These are phyloP conservation scores for Rhabdomys dilectus DNA, from an alignment of 2,113 vertebrate genomes.

Conservation along the genomic window DNA sequence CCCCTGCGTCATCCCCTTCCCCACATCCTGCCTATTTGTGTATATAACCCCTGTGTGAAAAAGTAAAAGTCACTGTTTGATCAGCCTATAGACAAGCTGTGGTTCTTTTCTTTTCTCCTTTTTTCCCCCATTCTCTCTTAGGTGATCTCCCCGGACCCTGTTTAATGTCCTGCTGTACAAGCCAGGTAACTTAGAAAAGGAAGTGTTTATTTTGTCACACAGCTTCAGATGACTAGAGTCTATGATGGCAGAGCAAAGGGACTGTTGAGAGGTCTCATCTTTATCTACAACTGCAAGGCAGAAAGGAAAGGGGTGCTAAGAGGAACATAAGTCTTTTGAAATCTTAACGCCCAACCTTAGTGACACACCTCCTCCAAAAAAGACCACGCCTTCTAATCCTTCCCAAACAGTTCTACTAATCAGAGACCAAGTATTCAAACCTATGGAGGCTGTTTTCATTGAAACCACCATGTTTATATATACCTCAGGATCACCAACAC, in stretches of 20 bases:
- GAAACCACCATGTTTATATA: not conserved
- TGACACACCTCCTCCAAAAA: not conserved
- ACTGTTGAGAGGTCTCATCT: not conserved
- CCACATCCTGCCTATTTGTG: too few species aligned
- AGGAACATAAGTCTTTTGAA: not conserved
- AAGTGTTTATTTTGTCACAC: not conserved
- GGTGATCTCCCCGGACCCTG: too few species aligned
- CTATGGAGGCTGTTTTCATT: not conserved
- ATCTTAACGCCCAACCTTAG: not conserved
- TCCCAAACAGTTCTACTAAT: not conserved
- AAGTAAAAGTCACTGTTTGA: too few species aligned
- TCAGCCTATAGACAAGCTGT: too few species aligned
- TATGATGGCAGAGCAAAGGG: not conserved
- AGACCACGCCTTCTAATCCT: not conserved
- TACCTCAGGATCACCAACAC: not conserved
- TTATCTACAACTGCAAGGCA: not conserved
- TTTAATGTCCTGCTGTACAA: too few species aligned
- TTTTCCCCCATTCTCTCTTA: too few species aligned
- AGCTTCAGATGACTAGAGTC: not conserved
- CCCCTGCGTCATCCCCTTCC: too few species aligned
- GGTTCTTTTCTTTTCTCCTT: too few species aligned
- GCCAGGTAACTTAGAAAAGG: not conserved
- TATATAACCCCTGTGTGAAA: too few species aligned
- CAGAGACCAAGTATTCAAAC: not conserved
- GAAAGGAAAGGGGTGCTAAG: not conserved